Evolutionary conservation across 2,888 invertebrate species (phyloP).

Genomic region (Pogonocherus hispidulus): DNA sequence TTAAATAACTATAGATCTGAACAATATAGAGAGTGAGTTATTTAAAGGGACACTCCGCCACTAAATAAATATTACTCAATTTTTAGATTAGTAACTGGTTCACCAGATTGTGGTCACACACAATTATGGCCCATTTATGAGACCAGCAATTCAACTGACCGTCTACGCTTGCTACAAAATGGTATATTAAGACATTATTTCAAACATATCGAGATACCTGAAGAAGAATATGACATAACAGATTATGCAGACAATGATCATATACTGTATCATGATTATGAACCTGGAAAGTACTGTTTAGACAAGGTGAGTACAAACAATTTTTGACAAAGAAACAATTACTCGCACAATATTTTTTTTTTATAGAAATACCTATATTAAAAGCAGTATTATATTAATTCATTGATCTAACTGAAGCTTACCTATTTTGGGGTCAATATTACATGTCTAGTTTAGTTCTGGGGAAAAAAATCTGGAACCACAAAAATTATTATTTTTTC

Average conservation of each 20-base stretch:
- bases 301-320: constrained; percentile 75
- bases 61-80: constrained; percentile 19
- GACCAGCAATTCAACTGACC: constrained; percentile 74
- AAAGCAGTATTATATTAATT: too few species aligned
- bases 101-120: constrained; percentile 79
- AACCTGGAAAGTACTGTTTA: constrained; percentile 83
- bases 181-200: constrained; percentile 83
- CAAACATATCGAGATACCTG: constrained; percentile 70
- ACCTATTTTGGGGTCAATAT: too few species aligned
- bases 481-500: too few species aligned
- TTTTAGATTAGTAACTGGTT: constrained; percentile 74
- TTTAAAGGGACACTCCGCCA: too few species aligned
- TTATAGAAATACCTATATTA: too few species aligned
- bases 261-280: constrained; percentile 78
- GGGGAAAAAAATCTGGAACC: too few species aligned
- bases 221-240: constrained; percentile 63
- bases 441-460: too few species aligned
- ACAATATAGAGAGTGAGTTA: too few species aligned
- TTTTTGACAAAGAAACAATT: too few species aligned
- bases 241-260: constrained; percentile 68
- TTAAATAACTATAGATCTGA: too few species aligned
- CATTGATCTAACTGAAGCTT: too few species aligned
- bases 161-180: constrained; percentile 76
- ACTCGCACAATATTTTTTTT: too few species aligned
- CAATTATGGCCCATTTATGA: constrained; percentile 80